These are phyloP conservation scores for Perccottus glenii DNA, from an alignment of 2,113 vertebrate species.

Conservation along the genomic window DNA sequence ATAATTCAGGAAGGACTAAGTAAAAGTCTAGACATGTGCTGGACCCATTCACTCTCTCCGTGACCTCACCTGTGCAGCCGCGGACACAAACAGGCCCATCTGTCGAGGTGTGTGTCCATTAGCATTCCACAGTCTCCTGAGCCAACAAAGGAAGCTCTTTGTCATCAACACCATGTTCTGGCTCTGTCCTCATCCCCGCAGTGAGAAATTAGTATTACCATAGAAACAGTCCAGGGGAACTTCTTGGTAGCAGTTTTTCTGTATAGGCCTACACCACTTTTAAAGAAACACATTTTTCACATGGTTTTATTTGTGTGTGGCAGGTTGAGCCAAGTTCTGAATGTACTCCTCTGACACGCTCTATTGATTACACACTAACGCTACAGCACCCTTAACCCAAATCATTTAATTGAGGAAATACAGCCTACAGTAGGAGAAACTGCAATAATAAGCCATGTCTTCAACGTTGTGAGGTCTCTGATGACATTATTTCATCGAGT, in stretches of 20 bases:
- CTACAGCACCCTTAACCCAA: no score
- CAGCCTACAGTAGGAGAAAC: no score
- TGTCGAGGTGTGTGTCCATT: slow-evolving; percentile 65
- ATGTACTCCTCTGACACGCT: no score
- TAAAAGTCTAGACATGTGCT: no score
- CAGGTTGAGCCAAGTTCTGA: no score
- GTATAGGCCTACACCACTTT: no score
- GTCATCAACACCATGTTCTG: slow-evolving; percentile 42
- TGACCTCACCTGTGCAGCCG: slow-evolving; percentile 53
- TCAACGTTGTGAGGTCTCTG: neutral
- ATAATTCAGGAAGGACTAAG: no score
- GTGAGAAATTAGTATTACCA: slow-evolving; percentile 40
- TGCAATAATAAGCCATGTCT: no score
- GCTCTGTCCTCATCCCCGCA: slow-evolving; percentile 31
- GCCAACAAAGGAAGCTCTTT: slow-evolving; percentile 47
- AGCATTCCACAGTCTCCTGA: slow-evolving; percentile 68
- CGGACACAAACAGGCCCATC: slow-evolving; percentile 68
- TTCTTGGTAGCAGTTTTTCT: neutral
- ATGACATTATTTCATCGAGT: neutral
- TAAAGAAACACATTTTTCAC: no score
- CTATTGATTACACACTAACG: no score
- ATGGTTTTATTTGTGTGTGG: no score
- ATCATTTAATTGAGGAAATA: no score
- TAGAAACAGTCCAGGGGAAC: slow-evolving; percentile 34
- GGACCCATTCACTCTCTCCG: slow-evolving; percentile 8